Evolutionary conservation across 2,113 vertebrate species (phyloP).

Genomic region (Rhinolophus ferrumequinum): DNA sequence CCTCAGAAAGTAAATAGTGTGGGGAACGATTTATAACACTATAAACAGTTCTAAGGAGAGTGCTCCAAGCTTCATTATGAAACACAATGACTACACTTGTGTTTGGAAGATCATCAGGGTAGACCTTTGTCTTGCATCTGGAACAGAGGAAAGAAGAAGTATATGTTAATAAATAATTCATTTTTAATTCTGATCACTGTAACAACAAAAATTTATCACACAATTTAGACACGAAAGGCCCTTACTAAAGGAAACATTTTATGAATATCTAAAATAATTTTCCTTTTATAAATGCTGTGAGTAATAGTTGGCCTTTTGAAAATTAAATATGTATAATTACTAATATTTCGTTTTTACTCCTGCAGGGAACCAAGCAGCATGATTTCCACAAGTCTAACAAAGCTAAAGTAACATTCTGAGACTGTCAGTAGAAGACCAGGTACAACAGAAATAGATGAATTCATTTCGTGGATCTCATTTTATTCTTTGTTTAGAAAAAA

Average conservation of each 20-base stretch:
- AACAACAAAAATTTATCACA: slow-evolving; percentile 12
- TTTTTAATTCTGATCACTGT: not conserved
- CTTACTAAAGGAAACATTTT: not conserved
- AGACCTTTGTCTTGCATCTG: slow-evolving; percentile 97
- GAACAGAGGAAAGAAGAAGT: slow-evolving; percentile 40
- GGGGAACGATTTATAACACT: slow-evolving; percentile 95
- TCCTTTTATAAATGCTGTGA: slow-evolving; percentile 53
- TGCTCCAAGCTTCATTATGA: slow-evolving; percentile 99
- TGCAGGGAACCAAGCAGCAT: slow-evolving; percentile 48
- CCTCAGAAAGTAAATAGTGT: slow-evolving; percentile 91
- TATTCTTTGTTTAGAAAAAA: slow-evolving; percentile 18
- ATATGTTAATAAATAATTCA: not conserved
- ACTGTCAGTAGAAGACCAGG: not conserved
- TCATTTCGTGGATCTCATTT: not conserved
- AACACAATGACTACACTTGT: slow-evolving; percentile 99
- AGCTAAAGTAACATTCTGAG: slow-evolving; percentile 53
- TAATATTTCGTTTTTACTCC: slow-evolving; percentile 70
- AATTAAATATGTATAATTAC: slow-evolving; percentile 70
- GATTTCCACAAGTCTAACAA: slow-evolving; percentile 33
- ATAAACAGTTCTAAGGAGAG: slow-evolving; percentile 94
- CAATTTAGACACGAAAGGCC: not conserved
- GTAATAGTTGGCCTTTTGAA: slow-evolving; percentile 66
- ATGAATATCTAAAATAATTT: slow-evolving; percentile 47
- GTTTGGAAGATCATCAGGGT: slow-evolving; percentile 93
- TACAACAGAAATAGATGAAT: not conserved